These are phyloP conservation scores for Corella eumyota DNA, from an alignment of 23 tunicate species.

Conservation along the genomic window DNA sequence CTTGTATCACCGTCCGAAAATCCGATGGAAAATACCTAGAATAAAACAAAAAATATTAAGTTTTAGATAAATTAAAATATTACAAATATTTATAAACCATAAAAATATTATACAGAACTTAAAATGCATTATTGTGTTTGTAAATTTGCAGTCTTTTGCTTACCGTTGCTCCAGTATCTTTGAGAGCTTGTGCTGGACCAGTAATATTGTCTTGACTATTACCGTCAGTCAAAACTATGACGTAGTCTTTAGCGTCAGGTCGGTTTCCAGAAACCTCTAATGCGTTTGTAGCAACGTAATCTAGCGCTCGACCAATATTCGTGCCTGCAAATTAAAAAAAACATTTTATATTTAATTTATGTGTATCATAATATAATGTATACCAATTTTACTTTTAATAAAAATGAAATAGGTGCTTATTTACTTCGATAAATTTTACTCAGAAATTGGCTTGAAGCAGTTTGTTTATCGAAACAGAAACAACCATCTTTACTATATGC, in stretches of 20 bases:
- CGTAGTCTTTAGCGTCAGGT: constrained; percentile 39
- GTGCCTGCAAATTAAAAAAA: constrained; percentile 34
- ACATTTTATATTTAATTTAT: no score
- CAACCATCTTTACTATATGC: no score
- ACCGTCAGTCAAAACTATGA: constrained; percentile 52
- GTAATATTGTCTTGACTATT: constrained; percentile 45
- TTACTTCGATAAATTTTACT: no score
- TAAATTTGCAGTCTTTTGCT: constrained; percentile 1
- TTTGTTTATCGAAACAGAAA: no score
- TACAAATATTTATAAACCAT: neutral
- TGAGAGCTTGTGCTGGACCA: constrained; percentile 15
- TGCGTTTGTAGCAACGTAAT: constrained; percentile 22
- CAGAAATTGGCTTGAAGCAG: no score
- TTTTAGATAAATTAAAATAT: neutral
- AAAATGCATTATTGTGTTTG: neutral
- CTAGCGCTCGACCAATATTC: constrained; percentile 50
- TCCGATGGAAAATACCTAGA: constrained; percentile 35
- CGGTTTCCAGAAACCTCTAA: constrained; percentile 23
- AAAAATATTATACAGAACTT: neutral
- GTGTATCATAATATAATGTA: no score
- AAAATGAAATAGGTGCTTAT: no score
- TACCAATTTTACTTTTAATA: no score
- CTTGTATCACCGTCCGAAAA: constrained; percentile 2
- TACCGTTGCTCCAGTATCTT: constrained; percentile 30
- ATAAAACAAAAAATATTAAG: neutral